These are phyloP conservation scores for Istiophorus platypterus DNA, from an alignment of 2,113 vertebrate species.

Conservation along the genomic window DNA sequence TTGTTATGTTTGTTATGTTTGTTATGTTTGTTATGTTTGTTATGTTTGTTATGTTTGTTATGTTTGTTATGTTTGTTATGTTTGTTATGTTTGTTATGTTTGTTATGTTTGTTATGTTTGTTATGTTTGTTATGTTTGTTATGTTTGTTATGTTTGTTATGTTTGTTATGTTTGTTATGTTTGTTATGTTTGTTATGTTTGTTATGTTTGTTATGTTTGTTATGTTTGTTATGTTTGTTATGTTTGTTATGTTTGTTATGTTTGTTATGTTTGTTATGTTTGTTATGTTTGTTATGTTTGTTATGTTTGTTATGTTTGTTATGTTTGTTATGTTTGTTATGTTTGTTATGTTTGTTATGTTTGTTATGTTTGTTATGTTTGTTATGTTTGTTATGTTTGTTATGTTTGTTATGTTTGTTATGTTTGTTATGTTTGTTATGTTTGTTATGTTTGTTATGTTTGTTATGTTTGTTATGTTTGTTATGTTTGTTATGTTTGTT, in stretches of 20 bases:
- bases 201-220: constrained; percentile 1
- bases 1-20: background rate
- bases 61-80: background rate
- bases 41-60: background rate
- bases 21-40: constrained; percentile 1
- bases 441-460: background rate
- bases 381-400: constrained; percentile 1
- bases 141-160: background rate
- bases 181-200: background rate
- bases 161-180: constrained; percentile 8
- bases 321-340: background rate
- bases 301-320: constrained; percentile 2
- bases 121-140: constrained; percentile 2
- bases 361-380: background rate
- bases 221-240: background rate
- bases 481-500: constrained; percentile 2
- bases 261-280: background rate
- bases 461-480: background rate
- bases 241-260: background rate
- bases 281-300: background rate
- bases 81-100: background rate
- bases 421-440: background rate
- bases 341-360: constrained; percentile 8
- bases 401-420: background rate
- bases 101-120: background rate